Percentiles rank a stretch among this genome's conserved stretches.
Conservation (phyloP, 2,888 invertebrate species). For the Oeneis ivallda region DNA sequence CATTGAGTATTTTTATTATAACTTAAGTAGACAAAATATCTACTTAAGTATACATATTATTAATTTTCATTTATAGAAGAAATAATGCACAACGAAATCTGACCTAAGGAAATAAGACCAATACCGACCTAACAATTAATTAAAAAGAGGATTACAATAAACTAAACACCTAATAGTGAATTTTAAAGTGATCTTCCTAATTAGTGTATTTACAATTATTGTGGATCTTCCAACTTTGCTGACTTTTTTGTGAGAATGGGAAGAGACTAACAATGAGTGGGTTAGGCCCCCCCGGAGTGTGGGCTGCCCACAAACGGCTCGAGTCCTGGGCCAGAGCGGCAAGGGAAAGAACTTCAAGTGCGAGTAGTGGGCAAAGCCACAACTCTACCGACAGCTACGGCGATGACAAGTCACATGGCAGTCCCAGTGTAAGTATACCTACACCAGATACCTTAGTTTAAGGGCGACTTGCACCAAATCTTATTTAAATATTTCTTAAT, state of each 20-base stretch:
- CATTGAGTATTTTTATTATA: too few species aligned
- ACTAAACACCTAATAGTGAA: slow-evolving; percentile 9
- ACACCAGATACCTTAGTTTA: background rate
- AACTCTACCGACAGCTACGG: slow-evolving; percentile 79
- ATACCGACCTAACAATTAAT: slow-evolving; percentile 31
- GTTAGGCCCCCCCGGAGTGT: slow-evolving; percentile 87
- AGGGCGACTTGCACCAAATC: too few species aligned
- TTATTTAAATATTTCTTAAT: too few species aligned
- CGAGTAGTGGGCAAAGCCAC: slow-evolving; percentile 81
- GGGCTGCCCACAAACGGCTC: slow-evolving; percentile 88
- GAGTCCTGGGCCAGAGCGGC: slow-evolving; percentile 90
- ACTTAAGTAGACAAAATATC: too few species aligned
- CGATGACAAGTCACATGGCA: slow-evolving; percentile 74
- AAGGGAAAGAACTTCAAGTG: slow-evolving; percentile 83
- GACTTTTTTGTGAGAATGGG: slow-evolving; percentile 39
- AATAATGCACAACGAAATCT: slow-evolving; percentile 37
- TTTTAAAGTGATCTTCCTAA: background rate
- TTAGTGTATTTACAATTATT: background rate
- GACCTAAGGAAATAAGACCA: slow-evolving; percentile 33
- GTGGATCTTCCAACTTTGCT: background rate
- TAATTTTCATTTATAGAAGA: background rate
- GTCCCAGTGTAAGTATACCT: slow-evolving; percentile 63
- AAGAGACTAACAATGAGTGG: slow-evolving; percentile 80
- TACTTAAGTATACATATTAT: too few species aligned
- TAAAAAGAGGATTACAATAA: background rate